Conservation (phyloP, 2,113 vertebrate genomes). For the Apus apus region DNA sequence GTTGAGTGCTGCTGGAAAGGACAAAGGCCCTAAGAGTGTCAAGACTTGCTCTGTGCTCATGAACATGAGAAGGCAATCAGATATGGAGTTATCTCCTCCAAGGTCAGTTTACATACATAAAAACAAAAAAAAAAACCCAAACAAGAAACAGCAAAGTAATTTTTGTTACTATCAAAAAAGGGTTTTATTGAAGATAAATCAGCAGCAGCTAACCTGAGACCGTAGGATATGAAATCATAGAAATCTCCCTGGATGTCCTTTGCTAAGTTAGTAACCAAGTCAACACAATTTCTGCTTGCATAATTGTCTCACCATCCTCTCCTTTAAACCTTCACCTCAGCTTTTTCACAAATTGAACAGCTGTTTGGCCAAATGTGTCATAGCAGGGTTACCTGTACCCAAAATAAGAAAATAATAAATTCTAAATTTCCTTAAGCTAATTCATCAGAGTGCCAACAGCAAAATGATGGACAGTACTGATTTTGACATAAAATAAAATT, state of each 20-base stretch:
- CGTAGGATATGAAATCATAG: background rate
- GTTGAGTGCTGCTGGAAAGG: background rate
- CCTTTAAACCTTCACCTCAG: background rate
- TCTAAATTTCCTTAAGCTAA: background rate
- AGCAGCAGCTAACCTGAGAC: background rate
- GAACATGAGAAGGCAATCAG: background rate
- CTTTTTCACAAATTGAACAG: background rate
- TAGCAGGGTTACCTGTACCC: background rate
- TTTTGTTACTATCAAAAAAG: background rate
- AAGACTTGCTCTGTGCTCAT: background rate
- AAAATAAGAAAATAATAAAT: background rate
- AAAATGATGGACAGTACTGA: background rate
- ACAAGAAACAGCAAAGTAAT: accelerated
- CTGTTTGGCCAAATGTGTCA: background rate
- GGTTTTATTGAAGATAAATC: background rate
- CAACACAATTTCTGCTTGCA: background rate
- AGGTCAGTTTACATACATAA: background rate
- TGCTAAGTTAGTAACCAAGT: background rate
- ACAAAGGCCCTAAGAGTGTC: background rate
- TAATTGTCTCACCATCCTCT: background rate
- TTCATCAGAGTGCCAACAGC: background rate
- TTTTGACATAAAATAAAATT: background rate
- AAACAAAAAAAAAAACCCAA: background rate
- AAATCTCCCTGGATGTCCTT: background rate
- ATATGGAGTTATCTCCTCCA: background rate